Evolutionary conservation across 2,113 vertebrate species (phyloP), one percentile per base, ranked within the genome.

Genomic region (Chaetorhynchus papuensis): DNA sequence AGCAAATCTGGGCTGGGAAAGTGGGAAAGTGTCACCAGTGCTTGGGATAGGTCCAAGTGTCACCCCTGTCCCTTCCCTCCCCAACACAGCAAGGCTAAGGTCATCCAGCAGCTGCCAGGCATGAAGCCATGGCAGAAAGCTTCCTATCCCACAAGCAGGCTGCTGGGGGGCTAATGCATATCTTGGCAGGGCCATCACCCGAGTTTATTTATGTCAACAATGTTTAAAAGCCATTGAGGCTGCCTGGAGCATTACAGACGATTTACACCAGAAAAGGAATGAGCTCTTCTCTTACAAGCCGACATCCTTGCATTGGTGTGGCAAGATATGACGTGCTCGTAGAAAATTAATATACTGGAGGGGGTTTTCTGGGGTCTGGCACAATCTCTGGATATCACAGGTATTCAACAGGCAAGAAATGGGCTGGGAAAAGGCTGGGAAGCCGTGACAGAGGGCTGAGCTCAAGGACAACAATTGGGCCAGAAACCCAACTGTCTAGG

Each of bases 141-240:
- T 82, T 39, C 81, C 42, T 20, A 13, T 35, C 1, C 3, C 79
- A 35, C 30, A 18, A n/a, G 10, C 4, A 50, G 2, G 3, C 39
- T 65, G 35, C 52, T 50, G 11, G 35, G 15, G 53, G 39, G 22
- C 60, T 93, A 83, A 76, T 78, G 86, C 33, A 72, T 0, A 0
- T 54, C 77, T 89, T 94, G 80, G 80, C 65, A 76, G 60, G 39
- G 45, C 74, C 44, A 37, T 13, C 0, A 2, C 26, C 20, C 5
- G 18, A 9, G 37, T 44, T 89, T 87, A 91, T 84, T 91, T 86
- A n/a, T 66, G 60, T 70, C 77, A 86, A 47, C n/a, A 15, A n/a
- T 4, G 15, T 53, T 80, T 77, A 75, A 91, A 92, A 92, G 63
- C 59, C 59, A 61, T 13, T 10, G 1, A 39, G 57, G 41, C 45